These are phyloP conservation scores for Biston betularia DNA, from an alignment of 2,888 invertebrate genomes.

Conservation along the genomic window DNA sequence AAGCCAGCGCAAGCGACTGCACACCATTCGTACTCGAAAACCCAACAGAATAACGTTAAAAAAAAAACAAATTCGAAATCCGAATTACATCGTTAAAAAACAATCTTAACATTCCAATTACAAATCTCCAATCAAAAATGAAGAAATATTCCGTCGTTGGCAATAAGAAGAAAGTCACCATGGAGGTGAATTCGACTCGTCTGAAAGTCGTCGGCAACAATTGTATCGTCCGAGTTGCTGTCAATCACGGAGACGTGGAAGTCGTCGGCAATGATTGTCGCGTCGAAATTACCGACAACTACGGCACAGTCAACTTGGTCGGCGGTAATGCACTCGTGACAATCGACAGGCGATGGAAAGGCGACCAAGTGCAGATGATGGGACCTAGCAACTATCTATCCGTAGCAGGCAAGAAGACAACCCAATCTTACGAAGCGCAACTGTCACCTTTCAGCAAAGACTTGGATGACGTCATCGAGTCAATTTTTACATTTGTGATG, in stretches of 20 bases:
- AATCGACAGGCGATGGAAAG: slow-evolving; percentile 67
- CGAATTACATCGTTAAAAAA: slow-evolving; percentile 3
- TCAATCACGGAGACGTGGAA: slow-evolving; percentile 78
- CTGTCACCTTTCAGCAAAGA: slow-evolving; percentile 81
- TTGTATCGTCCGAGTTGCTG: slow-evolving; percentile 71
- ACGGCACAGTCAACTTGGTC: slow-evolving; percentile 73
- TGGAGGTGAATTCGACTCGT: slow-evolving; percentile 72
- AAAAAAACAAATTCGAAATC: slow-evolving; percentile 19
- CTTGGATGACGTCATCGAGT: slow-evolving; percentile 80
- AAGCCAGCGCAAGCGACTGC: slow-evolving; percentile 41
- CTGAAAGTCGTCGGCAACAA: slow-evolving; percentile 78
- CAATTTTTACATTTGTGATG: slow-evolving; percentile 81
- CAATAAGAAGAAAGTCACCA: slow-evolving; percentile 82
- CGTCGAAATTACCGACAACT: slow-evolving; percentile 72
- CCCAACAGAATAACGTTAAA: slow-evolving; percentile 24
- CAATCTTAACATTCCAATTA: slow-evolving; percentile 21
- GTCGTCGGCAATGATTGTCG: slow-evolving; percentile 80
- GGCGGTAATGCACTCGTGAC: slow-evolving; percentile 72
- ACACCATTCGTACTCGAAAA: slow-evolving; percentile 49
- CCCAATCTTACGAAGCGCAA: slow-evolving; percentile 71
- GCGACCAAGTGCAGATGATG: slow-evolving; percentile 71
- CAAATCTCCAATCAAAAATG: slow-evolving; percentile 59
- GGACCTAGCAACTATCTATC: slow-evolving; percentile 69
- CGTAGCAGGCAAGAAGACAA: slow-evolving; percentile 73
- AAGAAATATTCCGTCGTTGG: slow-evolving; percentile 79